Evolutionary conservation across 2,888 invertebrate genomes (phyloP), one percentile per base, ranked within the genome.

Genomic region (Adelognathus sp.): DNA sequence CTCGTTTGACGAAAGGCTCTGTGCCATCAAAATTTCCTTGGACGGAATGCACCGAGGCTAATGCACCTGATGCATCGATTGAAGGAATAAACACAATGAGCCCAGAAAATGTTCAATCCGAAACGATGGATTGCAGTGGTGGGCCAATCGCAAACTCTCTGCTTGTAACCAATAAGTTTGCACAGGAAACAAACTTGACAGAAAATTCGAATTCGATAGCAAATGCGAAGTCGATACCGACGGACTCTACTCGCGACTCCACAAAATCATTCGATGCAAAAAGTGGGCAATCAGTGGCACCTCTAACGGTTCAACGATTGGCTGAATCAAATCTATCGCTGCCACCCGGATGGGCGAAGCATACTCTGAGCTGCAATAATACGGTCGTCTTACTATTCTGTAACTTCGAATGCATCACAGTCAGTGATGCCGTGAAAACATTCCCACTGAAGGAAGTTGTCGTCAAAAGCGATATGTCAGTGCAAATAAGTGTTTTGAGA

Each of bases 11-110:
- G 4, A 52, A 60, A 52, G 76, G 61, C 2, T 31, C 64, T 1
- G n/a, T 29, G n/a, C 76, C 76, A 11, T 52, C 63, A 29, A 18
- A 54, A 39, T 76, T 76, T 24, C 21, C 70, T 33, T 71, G 64
- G 71, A 54, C 56, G 6, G 54, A 71, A 21, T 29, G 58, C n/a
- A 36, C 36, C 3, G 18, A 33, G n/a, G 41, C 24, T 9, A 3
- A 24, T 36, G 2, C 16, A 14, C 27, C n/a, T 14, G 36, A 4
- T 1, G 39, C n/a, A 14, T 27, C 11, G 11, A n/a, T 1, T 6
- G 46, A 31, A 64, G 7, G 46, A 7, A 31, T 41, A 41, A 41
- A 16, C 41, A 41, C 14, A 16, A 16, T 5, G 16, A 41, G 16
- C 14, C 6, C 41, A n/a, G n/a, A 41, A 41, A 41, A 16, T 6